A percentile compares a stretch with the other conserved stretches of the same genome.
phyloP scores from a whole-genome alignment of 2,113 vertebrate genomes.

The Oncorhynchus keta region DNA sequence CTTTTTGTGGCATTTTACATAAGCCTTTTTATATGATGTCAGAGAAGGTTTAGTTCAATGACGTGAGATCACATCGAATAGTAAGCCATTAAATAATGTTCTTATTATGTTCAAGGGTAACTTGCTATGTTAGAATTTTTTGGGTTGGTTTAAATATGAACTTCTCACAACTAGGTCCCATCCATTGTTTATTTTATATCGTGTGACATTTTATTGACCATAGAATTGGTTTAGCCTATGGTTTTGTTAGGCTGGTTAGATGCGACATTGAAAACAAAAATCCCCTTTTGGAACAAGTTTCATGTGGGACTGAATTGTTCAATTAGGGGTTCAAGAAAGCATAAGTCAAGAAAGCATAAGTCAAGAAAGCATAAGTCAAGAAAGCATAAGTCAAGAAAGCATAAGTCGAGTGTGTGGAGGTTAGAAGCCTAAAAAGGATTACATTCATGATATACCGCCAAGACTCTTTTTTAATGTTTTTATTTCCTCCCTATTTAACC shows the following conservation, averaged over 20 bases:
- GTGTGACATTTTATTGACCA: conserved; percentile 12
- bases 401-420: neutral
- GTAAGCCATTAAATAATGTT: conserved; percentile 39
- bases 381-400: neutral
- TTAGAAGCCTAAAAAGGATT: neutral
- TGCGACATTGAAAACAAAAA: neutral
- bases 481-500: neutral
- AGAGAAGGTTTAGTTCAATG: conserved; percentile 1
- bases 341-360: too few species aligned
- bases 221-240: neutral
- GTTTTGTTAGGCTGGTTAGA: neutral
- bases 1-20: conserved; percentile 24
- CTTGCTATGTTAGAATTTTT: conserved; percentile 20
- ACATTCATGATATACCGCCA: neutral
- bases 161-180: neutral
- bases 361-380: neutral
- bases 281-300: neutral
- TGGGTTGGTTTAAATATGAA: neutral
- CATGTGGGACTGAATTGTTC: too few species aligned
- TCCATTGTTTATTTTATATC: neutral
- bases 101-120: neutral
- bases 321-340: neutral
- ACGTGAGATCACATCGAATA: conserved; percentile 26
- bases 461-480: neutral
- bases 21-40: conserved; percentile 46